Conservation (phyloP, 2,113 vertebrate genomes). For the Mirza zaza region DNA sequence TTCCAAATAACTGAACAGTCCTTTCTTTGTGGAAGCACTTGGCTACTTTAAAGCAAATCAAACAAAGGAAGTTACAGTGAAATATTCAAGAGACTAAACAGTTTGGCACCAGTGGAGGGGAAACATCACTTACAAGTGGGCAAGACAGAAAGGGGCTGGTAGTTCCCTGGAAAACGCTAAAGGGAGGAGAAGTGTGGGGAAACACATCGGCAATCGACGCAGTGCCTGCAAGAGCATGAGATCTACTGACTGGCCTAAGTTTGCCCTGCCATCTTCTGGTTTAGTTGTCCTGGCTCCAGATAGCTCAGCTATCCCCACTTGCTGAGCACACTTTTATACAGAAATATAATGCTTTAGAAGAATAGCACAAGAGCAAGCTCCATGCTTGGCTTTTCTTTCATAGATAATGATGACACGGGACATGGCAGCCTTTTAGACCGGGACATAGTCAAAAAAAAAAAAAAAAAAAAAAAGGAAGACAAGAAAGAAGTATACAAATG, state of each 20-base stretch:
- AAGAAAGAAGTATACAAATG: neutral
- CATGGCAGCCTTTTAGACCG: neutral
- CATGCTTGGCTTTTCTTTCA: slow-evolving; percentile 9
- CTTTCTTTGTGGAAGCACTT: slow-evolving; percentile 78
- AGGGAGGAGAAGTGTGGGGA: slow-evolving; percentile 42
- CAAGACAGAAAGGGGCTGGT: slow-evolving; percentile 14
- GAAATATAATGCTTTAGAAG: neutral
- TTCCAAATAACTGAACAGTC: slow-evolving; percentile 70
- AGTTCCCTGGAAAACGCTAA: neutral
- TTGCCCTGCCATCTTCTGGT: neutral
- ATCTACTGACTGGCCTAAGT: slow-evolving; percentile 15
- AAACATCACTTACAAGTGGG: slow-evolving; percentile 81
- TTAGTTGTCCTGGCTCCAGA: neutral
- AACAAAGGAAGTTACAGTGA: slow-evolving; percentile 85
- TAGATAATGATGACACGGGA: neutral
- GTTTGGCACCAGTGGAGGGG: slow-evolving; percentile 80
- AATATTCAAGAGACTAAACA: slow-evolving; percentile 84
- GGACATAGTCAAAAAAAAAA: neutral
- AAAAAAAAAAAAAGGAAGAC: neutral
- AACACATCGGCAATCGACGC: slow-evolving; percentile 74
- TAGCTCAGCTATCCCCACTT: neutral
- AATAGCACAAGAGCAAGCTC: neutral
- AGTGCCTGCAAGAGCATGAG: neutral
- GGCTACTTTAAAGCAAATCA: slow-evolving; percentile 80
- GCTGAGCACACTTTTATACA: neutral